phyloP scores from a whole-genome alignment of 2,797 vertebrate genomes.

The Tiaroga cobitis region DNA sequence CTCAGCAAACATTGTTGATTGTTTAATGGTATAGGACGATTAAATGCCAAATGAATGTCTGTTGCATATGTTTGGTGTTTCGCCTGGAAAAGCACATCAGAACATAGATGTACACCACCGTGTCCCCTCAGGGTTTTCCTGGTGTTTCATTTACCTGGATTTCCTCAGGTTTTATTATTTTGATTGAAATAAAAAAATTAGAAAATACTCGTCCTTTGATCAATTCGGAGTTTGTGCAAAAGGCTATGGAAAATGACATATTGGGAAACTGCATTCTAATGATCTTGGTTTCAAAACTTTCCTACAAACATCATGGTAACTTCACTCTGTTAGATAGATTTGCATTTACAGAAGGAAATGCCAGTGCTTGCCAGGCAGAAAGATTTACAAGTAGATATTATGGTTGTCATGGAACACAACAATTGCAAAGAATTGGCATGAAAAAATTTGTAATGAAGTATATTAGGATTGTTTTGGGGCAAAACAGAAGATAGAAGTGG shows the following conservation, averaged over 20 bases:
- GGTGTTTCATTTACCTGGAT: conserved; percentile 38
- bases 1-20: background rate
- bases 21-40: background rate
- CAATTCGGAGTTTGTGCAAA: background rate
- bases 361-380: background rate
- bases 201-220: background rate
- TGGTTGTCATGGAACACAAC: background rate
- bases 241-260: background rate
- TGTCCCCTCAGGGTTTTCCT: conserved; percentile 32
- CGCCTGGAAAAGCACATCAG: conserved; percentile 17
- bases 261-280: background rate
- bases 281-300: background rate
- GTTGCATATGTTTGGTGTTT: background rate
- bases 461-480: background rate
- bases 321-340: background rate
- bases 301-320: background rate
- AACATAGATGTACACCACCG: background rate
- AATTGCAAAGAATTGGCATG: background rate
- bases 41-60: conserved; percentile 31
- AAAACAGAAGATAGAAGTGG: background rate
- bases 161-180: conserved; percentile 53
- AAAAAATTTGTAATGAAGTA: background rate
- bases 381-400: background rate
- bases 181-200: conserved; percentile 42
- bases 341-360: background rate